Evolutionary conservation across 2,113 vertebrate genomes (phyloP).

Genomic region (Paratilapia polleni): DNA sequence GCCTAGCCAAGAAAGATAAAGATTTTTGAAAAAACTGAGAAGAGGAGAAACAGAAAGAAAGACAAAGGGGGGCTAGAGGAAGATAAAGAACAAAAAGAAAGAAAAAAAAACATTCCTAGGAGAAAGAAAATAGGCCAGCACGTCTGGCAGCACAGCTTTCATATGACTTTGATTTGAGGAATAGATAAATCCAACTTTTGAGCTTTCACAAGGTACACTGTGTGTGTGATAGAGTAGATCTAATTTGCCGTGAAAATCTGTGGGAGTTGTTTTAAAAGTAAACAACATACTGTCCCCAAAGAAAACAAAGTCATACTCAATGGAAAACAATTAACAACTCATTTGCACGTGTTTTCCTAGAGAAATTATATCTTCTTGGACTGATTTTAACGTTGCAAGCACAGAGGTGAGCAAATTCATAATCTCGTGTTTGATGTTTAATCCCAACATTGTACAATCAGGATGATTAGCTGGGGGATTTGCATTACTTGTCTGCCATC

Average conservation of each 20-base stretch:
- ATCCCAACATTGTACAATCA: not conserved
- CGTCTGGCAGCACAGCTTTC: slow-evolving; percentile 59
- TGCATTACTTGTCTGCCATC: not conserved
- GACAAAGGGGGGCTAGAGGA: slow-evolving; percentile 17
- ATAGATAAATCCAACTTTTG: slow-evolving; percentile 61
- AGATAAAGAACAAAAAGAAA: slow-evolving; percentile 1
- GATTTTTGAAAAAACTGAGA: not conserved
- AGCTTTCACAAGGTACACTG: slow-evolving; percentile 54
- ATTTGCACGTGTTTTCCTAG: not conserved
- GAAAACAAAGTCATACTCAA: not conserved
- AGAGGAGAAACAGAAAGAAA: slow-evolving; percentile 27
- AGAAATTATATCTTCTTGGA: not conserved
- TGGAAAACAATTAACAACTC: not conserved
- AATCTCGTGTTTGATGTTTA: not conserved
- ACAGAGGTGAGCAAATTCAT: not conserved
- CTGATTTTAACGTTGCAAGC: not conserved
- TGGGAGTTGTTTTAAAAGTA: slow-evolving; percentile 14
- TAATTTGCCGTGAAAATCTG: slow-evolving; percentile 27
- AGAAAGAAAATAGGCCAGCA: slow-evolving; percentile 71
- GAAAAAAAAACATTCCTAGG: slow-evolving; percentile 54
- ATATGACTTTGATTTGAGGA: slow-evolving; percentile 77
- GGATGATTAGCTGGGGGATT: not conserved
- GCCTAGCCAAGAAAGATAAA: slow-evolving; percentile 35
- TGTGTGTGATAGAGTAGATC: slow-evolving; percentile 18
- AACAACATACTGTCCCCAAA: not conserved